These are phyloP conservation scores for Mesorhabditis sp. DNA, from an alignment of 2,888 invertebrate species.

Conservation along the genomic window DNA sequence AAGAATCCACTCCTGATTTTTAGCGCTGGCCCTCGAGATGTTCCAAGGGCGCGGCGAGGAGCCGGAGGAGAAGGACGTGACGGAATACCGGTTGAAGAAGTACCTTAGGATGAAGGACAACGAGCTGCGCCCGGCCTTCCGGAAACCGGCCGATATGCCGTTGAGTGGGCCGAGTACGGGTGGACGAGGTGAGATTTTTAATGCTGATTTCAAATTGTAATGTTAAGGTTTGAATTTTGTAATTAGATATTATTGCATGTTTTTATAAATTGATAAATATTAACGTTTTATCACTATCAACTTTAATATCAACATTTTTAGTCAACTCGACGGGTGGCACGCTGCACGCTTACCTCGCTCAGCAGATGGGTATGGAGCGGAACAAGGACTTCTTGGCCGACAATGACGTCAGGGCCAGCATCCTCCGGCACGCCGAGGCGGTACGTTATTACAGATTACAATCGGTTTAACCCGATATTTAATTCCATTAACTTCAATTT, in stretches of 20 bases:
- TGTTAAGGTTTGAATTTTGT: background rate
- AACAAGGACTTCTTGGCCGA: slow-evolving; percentile 52
- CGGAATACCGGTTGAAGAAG: slow-evolving; percentile 49
- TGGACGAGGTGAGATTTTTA: slow-evolving; percentile 24
- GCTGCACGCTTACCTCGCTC: slow-evolving; percentile 88
- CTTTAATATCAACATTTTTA: too few species aligned
- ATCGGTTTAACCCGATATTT: background rate
- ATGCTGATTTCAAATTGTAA: slow-evolving; percentile 5
- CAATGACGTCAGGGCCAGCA: slow-evolving; percentile 52
- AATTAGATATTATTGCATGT: slow-evolving; percentile 19
- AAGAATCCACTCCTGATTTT: slow-evolving; percentile 16
- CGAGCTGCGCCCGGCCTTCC: slow-evolving; percentile 54
- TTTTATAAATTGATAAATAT: background rate
- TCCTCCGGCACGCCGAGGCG: slow-evolving; percentile 55
- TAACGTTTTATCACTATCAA: too few species aligned
- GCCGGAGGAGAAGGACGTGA: slow-evolving; percentile 50
- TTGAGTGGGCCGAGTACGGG: slow-evolving; percentile 63
- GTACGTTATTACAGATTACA: slow-evolving; percentile 17
- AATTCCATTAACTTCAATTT: background rate
- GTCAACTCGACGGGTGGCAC: slow-evolving; percentile 74
- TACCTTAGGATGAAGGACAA: slow-evolving; percentile 58
- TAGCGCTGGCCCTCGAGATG: slow-evolving; percentile 80
- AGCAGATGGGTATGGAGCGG: slow-evolving; percentile 76
- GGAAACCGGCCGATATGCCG: slow-evolving; percentile 65
- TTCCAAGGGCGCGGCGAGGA: slow-evolving; percentile 73